Percentiles rank a stretch among this genome's conserved stretches.
Conservation (phyloP, 2,888 invertebrate genomes). For the Cephus nigrinus region DNA sequence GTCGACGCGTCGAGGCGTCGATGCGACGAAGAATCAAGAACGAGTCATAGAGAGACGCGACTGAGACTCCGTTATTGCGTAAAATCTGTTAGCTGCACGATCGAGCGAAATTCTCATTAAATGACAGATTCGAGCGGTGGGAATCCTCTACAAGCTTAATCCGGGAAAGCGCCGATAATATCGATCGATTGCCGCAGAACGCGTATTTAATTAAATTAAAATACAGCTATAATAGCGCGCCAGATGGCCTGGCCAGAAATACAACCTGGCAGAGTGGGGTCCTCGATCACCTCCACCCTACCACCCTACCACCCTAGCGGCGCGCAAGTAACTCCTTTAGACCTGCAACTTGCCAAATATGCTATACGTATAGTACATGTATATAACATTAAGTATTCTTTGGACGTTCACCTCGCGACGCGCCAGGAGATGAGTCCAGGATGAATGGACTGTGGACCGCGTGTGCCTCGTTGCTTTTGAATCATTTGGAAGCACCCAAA, state of each 20-base stretch:
- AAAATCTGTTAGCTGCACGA: slow-evolving; percentile 61
- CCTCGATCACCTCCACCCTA: slow-evolving; percentile 26
- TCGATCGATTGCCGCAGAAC: slow-evolving; percentile 57
- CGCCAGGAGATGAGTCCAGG: no score
- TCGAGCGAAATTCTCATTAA: slow-evolving; percentile 63
- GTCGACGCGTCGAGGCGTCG: neutral
- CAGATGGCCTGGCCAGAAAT: slow-evolving; percentile 62
- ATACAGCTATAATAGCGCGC: slow-evolving; percentile 64
- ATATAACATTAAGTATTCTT: no score
- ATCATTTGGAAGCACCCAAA: no score
- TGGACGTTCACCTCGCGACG: no score
- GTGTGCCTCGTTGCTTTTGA: no score
- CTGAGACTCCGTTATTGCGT: slow-evolving; percentile 21
- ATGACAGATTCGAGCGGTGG: slow-evolving; percentile 58
- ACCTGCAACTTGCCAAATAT: slow-evolving; percentile 60
- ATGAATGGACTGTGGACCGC: no score
- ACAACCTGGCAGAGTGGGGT: slow-evolving; percentile 58
- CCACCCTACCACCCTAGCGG: slow-evolving; percentile 5
- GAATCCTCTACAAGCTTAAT: slow-evolving; percentile 58
- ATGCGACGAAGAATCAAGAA: neutral
- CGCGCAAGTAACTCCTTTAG: slow-evolving; percentile 62
- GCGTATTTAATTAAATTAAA: slow-evolving; percentile 65
- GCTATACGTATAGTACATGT: neutral
- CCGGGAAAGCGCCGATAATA: slow-evolving; percentile 63
- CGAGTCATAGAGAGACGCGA: neutral